Base-by-base conservation (phyloP, 2,888 invertebrate genomes). In the Tyria jacobaeae region DNA sequence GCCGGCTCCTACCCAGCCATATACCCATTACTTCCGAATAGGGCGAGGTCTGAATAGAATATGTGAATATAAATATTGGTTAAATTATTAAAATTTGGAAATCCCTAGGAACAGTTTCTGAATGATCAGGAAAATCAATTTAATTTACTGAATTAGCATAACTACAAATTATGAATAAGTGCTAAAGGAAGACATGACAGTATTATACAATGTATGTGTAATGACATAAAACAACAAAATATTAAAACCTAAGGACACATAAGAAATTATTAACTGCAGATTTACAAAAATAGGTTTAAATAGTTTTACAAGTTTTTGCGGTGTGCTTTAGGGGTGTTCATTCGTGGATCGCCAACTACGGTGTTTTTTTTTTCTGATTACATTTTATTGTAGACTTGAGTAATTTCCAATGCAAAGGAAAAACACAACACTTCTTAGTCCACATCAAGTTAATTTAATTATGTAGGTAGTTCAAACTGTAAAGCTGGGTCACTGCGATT, bases 401-500 rank as follows among this genome's bases (percentile, higher is more conserved):
- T 49, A 52, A 35, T 4, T 31, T 57, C 55, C 52, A 50, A 62
- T 44, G 53, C 2, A 21, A 25, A 64, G 62, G 68, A 60, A 68
- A 66, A 76, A 52, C 57, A 60, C 35, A 55, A 17, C 24, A 44
- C 48, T 56, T 57, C 49, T 60, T 51, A 24, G 39, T 58, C 50
- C n/a, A 14, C 55, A 52, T 5, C 12, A 51, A 41, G 4, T 31
- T 68, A 59, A 64, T 65, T 66, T 64, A 70, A 76, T 70, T 64
- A 71, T 60, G 66, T 76, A 64, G 59, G 57, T 47, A 47, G 44
- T 52, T 53, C 35, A 14, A 60, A 62, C 59, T 51, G 15, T 55
- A 44, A 44, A 12, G 62, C 57, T 56, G 59, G 73, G 64, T 70
- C 78, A 64, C 59, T 64, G 50, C 64, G 68, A 77, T 70, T 69